Percentiles rank a stretch among this genome's conserved stretches.
Evolutionary conservation across 2,797 vertebrate genomes (phyloP).

Genomic region (Karalla daura): DNA sequence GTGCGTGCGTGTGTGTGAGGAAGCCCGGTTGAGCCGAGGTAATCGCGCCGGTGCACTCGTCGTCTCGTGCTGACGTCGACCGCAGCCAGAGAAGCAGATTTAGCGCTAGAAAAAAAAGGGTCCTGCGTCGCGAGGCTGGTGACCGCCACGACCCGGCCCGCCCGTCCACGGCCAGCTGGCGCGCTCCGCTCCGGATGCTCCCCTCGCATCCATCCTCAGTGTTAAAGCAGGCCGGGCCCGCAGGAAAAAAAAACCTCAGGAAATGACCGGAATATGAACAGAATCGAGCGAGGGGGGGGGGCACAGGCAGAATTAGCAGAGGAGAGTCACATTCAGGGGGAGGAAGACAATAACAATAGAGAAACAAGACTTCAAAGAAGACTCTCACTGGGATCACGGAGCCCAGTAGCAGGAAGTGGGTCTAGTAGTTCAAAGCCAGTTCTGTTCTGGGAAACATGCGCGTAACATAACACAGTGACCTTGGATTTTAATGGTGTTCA

Average conservation of each 20-base stretch:
- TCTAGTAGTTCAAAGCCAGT: no score
- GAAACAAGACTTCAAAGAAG: no score
- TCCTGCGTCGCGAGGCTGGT: constrained; percentile 42
- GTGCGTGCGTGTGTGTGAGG: constrained; percentile 28
- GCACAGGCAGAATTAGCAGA: no score
- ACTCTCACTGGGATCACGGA: not conserved
- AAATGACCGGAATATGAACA: no score
- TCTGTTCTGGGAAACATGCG: not conserved
- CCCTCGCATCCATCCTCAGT: constrained; percentile 6
- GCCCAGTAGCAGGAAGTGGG: no score
- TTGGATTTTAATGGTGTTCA: not conserved
- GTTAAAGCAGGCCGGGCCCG: no score
- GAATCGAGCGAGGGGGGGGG: no score
- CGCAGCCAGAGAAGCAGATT: constrained; percentile 60
- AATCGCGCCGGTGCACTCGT: constrained; percentile 59
- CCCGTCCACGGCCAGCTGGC: constrained; percentile 64
- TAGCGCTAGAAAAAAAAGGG: constrained; percentile 44
- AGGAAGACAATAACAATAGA: no score
- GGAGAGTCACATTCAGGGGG: not conserved
- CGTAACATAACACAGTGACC: not conserved
- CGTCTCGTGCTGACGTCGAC: constrained; percentile 47
- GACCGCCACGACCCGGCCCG: constrained; percentile 23
- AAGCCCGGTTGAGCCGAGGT: constrained; percentile 34
- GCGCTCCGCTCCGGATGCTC: constrained; percentile 5
- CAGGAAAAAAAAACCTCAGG: no score